A percentile compares a stretch with the other conserved stretches of the same genome.
phyloP scores from a whole-genome alignment of 2,888 invertebrate genomes.

The Athripsodes cinereus region DNA sequence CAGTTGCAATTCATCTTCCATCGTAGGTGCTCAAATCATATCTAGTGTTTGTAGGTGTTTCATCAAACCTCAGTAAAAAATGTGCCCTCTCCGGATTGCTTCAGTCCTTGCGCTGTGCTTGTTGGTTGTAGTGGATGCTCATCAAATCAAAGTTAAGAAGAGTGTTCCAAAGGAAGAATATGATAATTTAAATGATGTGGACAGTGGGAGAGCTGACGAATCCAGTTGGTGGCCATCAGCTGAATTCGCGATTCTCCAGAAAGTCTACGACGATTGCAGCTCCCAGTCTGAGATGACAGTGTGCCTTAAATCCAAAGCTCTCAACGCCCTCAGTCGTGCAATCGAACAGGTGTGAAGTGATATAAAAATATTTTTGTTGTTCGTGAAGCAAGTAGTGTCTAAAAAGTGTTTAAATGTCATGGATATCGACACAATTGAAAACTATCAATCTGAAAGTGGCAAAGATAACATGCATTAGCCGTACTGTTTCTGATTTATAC shows the following conservation, averaged over 20 bases:
- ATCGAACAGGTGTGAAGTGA: conserved; percentile 47
- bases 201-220: conserved; percentile 48
- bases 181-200: conserved; percentile 38
- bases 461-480: background rate
- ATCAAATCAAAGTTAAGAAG: conserved; percentile 10
- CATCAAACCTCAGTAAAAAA: conserved; percentile 27
- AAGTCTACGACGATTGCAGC: conserved; percentile 59
- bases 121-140: conserved; percentile 30
- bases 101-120: conserved; percentile 42
- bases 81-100: conserved; percentile 48
- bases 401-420: background rate
- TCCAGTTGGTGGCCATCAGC: conserved; percentile 50
- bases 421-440: background rate
- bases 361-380: background rate
- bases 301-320: conserved; percentile 57
- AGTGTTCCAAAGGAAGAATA: conserved; percentile 3
- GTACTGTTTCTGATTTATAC: too few species aligned
- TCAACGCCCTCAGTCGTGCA: conserved; percentile 53
- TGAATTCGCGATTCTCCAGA: conserved; percentile 52
- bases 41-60: conserved; percentile 21
- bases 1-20: conserved; percentile 37
- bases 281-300: conserved; percentile 52
- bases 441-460: background rate
- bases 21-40: conserved; percentile 37
- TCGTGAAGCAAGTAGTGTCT: conserved; percentile 1